These are phyloP conservation scores for Macroteleia sp. DNA, from an alignment of 2,888 invertebrate species.

Conservation along the genomic window DNA sequence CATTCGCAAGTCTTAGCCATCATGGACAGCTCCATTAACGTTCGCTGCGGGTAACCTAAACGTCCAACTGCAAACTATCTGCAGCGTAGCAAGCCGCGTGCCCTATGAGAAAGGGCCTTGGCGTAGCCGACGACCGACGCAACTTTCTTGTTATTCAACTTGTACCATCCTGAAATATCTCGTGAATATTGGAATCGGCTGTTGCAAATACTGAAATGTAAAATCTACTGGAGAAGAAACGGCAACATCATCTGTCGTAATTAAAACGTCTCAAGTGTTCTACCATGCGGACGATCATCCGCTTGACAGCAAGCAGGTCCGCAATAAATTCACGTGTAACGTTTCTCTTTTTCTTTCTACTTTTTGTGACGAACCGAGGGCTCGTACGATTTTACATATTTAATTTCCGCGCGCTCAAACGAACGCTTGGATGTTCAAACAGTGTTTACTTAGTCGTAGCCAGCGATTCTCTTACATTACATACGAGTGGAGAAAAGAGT, in stretches of 20 bases:
- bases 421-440: slow-evolving; percentile 21
- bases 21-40: slow-evolving; percentile 77
- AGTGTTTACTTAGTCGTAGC: slow-evolving; percentile 31
- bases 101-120: slow-evolving; percentile 28
- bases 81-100: not conserved
- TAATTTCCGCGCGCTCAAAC: slow-evolving; percentile 48
- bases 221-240: slow-evolving; percentile 7
- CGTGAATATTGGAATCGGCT: not conserved
- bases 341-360: slow-evolving; percentile 4
- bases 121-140: not conserved
- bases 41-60: slow-evolving; percentile 73
- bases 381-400: slow-evolving; percentile 54
- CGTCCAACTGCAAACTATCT: slow-evolving; percentile 55
- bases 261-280: slow-evolving; percentile 46
- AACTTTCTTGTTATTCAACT: slow-evolving; percentile 7
- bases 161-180: not conserved
- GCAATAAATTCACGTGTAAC: slow-evolving; percentile 32
- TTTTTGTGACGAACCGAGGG: slow-evolving; percentile 14
- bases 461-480: slow-evolving; percentile 18
- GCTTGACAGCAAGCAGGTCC: slow-evolving; percentile 20
- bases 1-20: slow-evolving; percentile 45
- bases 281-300: slow-evolving; percentile 8
- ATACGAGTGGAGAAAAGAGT: not conserved
- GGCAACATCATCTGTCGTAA: slow-evolving; percentile 48
- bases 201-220: slow-evolving; percentile 1